Evolutionary conservation across 2,888 invertebrate genomes (phyloP), one percentile per base, ranked within the genome.

Genomic region (Lamproptera curius): DNA sequence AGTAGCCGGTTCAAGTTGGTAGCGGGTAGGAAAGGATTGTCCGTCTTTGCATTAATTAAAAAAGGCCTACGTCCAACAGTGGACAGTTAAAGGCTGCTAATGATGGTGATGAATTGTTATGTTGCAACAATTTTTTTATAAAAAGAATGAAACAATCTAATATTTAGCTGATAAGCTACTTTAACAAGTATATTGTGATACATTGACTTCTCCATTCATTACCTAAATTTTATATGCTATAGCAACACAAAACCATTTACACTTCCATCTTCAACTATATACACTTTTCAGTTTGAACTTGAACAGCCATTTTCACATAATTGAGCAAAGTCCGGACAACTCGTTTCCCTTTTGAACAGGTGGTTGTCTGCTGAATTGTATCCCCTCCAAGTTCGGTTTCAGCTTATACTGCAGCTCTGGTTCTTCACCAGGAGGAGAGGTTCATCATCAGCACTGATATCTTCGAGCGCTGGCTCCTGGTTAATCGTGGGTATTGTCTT

Each of bases 311-410:
- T 10, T 54, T 83, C 77, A 95, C 95, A 95, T 95, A 61, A 97
- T 94, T 42, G 94, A 92, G 85, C 97, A 97, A 59, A 97, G 86
- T 20, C 95, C 96, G 0, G 96, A 96, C 14, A 95, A 88, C 71
- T 97, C 96, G 52, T 89, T 90, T 20, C 96, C 96, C 70, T 91
- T 93, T 49, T 89, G 86, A 35, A 94, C 90, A 0, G 92, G 92
- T 2, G 95, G 93, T 58, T 93, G 90, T 62, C 92, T 90, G 55
- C 91, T 92, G 41, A 97, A 84, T 56, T 90, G 89, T 34, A 91
- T 86, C 42, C 92, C 92, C 56, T 78, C 70, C 33, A 96, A 74
- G 6, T 88, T 78, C 0, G 93, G 92, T 73, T 96, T 95, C 35
- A 92, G 63, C 23, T 75, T 81, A 52, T 89, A 88, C 52, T 90